Base-by-base conservation (phyloP, 2,797 vertebrate species). In the Salmo trutta region DNA sequence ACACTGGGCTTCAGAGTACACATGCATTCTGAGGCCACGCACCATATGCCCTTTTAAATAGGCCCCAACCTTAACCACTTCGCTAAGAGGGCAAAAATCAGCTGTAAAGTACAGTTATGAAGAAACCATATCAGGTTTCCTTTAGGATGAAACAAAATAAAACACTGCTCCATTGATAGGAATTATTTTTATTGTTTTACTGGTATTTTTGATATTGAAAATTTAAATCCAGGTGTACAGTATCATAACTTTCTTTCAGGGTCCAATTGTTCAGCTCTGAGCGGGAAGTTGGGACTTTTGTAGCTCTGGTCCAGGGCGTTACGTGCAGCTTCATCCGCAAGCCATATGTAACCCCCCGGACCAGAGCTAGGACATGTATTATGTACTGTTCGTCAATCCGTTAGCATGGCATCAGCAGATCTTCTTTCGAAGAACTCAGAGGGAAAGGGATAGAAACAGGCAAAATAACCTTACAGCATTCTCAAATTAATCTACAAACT, bases 181-280 rank as follows among this genome's bases (percentile, higher is more conserved):
- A 81, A 79, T 77, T 83, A 86, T 91, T 93, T 91, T 85, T 93
- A 88, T 88, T 84, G 87, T 88, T 88, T 90, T 91, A 88, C 76
- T 84, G 77, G 84, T 84, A 88, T 91, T 91, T 84, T 88, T 82
- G 79, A 91, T 79, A 83, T 79, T 80, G 79, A 79, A 80, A 84
- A 71, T 90, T 91, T 87, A 91, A 91, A 91, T 92, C 91, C 92
- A 91, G 86, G 81, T 89, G 85, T 88, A 92, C 87, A 90, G 88
- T 90, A 80, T 83, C 91, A 33, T 1, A 24, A 62, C 79, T 75
- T 73, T 83, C 79, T 75, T 73, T 83, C 84, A 54, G 83, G 81
- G 79, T 88, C 90, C 84, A 5, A 59, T 19, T 88, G 85, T 83
- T 84, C 3, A 87, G 82, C 90, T 86, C 85, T 73, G 14, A 19